Conservation (phyloP, 2,888 invertebrate genomes). For the Melinaea menophilus region DNA sequence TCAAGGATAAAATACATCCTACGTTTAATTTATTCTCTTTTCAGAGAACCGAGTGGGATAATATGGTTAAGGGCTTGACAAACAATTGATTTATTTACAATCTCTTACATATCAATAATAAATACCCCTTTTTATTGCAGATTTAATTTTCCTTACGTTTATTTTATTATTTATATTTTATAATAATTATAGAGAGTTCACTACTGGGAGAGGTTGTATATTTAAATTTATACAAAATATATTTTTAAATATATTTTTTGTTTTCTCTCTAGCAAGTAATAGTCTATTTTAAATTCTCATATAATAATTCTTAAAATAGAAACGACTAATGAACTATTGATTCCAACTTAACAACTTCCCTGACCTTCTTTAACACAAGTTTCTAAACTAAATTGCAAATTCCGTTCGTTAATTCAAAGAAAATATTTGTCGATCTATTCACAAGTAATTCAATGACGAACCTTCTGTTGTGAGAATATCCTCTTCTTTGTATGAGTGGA, state of each 20-base stretch:
- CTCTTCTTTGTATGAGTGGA: slow-evolving; percentile 13
- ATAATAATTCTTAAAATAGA: no score
- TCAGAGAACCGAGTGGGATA: slow-evolving; percentile 29
- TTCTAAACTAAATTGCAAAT: slow-evolving; percentile 11
- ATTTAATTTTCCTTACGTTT: not conserved
- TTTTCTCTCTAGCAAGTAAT: no score
- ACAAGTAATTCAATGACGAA: slow-evolving; percentile 15
- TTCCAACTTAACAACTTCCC: no score
- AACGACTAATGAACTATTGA: no score
- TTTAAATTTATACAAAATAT: no score
- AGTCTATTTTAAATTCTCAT: no score
- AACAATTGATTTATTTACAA: slow-evolving; percentile 52
- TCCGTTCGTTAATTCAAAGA: slow-evolving; percentile 21
- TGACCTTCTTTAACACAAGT: slow-evolving; percentile 1
- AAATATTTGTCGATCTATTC: slow-evolving; percentile 23
- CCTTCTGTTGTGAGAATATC: slow-evolving; percentile 15
- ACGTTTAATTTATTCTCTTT: slow-evolving; percentile 1
- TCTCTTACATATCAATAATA: slow-evolving; percentile 29
- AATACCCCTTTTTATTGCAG: not conserved
- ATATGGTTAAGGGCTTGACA: slow-evolving; percentile 61
- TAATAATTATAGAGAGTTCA: no score
- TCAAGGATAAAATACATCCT: not conserved
- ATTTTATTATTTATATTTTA: not conserved
- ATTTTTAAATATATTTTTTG: no score
- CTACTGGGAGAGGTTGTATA: no score